phyloP scores from a whole-genome alignment of 2,797 vertebrate species.

The Babyrousa celebensis region DNA sequence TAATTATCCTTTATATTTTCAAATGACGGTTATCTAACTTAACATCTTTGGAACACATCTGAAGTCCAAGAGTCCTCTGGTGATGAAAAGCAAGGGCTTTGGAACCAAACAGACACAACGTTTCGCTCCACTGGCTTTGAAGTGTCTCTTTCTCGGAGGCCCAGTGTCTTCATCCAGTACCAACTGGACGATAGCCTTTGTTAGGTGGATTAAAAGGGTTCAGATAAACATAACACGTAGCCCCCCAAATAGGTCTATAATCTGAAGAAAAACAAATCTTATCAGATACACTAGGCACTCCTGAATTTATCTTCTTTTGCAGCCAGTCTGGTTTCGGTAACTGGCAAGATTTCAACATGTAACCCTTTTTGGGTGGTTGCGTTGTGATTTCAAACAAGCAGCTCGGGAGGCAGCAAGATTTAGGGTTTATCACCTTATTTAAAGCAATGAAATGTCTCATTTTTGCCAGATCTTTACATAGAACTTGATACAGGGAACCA shows the following conservation, averaged over 20 bases:
- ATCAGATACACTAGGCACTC: not conserved
- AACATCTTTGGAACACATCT: not conserved
- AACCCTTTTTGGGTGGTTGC: not conserved
- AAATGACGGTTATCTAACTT: not conserved
- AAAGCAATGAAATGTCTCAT: not conserved
- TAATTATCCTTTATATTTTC: constrained; percentile 24
- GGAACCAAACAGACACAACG: not conserved
- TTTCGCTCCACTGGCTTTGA: not conserved
- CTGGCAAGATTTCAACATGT: not conserved
- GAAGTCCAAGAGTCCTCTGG: not conserved
- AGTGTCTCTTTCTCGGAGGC: not conserved
- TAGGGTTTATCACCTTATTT: not conserved
- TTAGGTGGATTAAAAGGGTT: not conserved
- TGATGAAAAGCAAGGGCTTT: not conserved
- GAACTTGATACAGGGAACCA: not conserved
- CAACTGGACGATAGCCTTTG: not conserved
- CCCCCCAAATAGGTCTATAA: not conserved
- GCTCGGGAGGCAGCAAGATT: not conserved
- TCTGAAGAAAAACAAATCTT: not conserved
- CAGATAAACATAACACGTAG: not conserved
- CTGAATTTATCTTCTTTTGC: constrained; percentile 30
- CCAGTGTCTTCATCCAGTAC: not conserved
- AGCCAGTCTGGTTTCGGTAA: not conserved
- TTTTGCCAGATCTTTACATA: constrained; percentile 11
- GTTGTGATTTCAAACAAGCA: constrained; percentile 7